A percentile compares a stretch with the other conserved stretches of the same genome.
Evolutionary conservation across 1,140 invertebrate species (phyloP).

Genomic region (Solen grandis): DNA sequence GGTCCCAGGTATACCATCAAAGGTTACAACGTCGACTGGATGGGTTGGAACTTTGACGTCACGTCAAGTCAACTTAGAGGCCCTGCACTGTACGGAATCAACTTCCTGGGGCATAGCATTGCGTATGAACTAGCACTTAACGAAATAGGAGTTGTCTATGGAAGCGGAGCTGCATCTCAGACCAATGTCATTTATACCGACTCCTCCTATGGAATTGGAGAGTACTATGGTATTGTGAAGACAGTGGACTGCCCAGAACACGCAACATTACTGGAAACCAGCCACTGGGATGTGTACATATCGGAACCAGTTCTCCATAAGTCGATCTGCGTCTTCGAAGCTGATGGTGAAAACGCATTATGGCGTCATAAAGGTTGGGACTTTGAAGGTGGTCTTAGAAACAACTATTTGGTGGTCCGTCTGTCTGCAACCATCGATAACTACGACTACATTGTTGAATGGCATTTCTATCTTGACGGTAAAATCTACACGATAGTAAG

Average conservation of each 20-base stretch:
- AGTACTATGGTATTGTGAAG: slow-evolving; percentile 29
- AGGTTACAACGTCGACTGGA: slow-evolving; percentile 44
- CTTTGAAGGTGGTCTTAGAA: slow-evolving; percentile 42
- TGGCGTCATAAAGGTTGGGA: slow-evolving; percentile 38
- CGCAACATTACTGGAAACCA: slow-evolving; percentile 25
- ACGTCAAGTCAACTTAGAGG: slow-evolving; percentile 28
- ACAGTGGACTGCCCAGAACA: slow-evolving; percentile 47
- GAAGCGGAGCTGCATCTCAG: slow-evolving; percentile 17
- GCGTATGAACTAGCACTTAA: slow-evolving; percentile 66
- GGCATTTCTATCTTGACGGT: slow-evolving; percentile 60
- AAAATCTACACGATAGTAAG: slow-evolving; percentile 52
- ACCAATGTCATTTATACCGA: slow-evolving; percentile 48
- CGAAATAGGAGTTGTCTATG: slow-evolving; percentile 58
- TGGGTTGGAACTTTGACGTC: slow-evolving; percentile 42
- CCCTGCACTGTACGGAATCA: slow-evolving; percentile 27
- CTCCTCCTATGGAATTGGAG: slow-evolving; percentile 41
- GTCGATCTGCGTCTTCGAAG: slow-evolving; percentile 48
- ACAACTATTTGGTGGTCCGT: slow-evolving; percentile 34
- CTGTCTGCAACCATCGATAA: slow-evolving; percentile 50
- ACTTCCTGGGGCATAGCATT: slow-evolving; percentile 53
- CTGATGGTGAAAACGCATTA: slow-evolving; percentile 34
- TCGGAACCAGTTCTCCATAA: slow-evolving; percentile 20
- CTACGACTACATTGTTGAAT: slow-evolving; percentile 66
- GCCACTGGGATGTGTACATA: slow-evolving; percentile 39
- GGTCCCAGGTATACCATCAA: slow-evolving; percentile 38